Evolutionary conservation across 2,113 vertebrate species (phyloP).

Genomic region (Bujurquina vittata): DNA sequence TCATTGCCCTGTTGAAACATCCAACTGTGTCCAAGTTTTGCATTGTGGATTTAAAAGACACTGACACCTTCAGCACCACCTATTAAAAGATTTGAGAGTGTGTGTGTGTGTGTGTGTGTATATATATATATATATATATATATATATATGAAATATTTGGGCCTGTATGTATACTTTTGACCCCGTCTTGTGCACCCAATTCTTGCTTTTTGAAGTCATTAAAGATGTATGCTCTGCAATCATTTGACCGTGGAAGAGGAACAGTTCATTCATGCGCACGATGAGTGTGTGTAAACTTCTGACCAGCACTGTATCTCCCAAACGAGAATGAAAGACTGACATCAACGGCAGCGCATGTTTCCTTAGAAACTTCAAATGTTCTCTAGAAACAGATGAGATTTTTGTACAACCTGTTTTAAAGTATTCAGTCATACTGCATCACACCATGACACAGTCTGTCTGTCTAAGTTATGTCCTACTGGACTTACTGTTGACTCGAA

Average conservation of each 20-base stretch:
- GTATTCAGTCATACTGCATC: background rate
- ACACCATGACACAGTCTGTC: no score
- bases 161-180: background rate
- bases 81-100: no score
- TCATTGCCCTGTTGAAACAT: no score
- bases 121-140: no score
- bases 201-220: background rate
- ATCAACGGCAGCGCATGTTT: background rate
- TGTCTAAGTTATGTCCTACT: background rate
- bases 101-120: no score
- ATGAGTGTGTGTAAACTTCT: background rate
- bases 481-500: constrained; percentile 83
- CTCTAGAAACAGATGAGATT: background rate
- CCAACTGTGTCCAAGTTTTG: no score
- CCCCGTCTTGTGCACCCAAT: background rate
- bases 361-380: no score
- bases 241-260: no score
- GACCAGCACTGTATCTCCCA: background rate
- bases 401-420: background rate
- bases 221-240: no score
- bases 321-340: background rate
- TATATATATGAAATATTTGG: background rate
- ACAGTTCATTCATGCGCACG: background rate
- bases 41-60: no score
- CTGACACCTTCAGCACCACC: background rate